A percentile compares a stretch with the other conserved stretches of the same genome.
phyloP scores from a whole-genome alignment of 2,113 vertebrate species.

The Muscicapa adusta region DNA sequence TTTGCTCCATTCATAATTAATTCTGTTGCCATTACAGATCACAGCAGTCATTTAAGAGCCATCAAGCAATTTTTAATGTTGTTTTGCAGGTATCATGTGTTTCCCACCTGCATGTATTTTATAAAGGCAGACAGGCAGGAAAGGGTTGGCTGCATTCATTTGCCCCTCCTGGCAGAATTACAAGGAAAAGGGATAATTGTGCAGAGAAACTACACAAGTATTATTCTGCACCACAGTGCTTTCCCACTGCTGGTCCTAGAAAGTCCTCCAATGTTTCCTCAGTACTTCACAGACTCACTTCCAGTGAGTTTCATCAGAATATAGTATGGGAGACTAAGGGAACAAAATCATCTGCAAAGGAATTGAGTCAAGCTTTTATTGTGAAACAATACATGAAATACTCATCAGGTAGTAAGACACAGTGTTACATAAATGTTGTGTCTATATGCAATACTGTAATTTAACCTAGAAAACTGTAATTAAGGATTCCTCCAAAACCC shows the following conservation, averaged over 20 bases:
- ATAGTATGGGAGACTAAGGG: neutral
- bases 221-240: neutral
- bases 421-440: neutral
- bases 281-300: neutral
- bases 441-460: neutral
- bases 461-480: neutral
- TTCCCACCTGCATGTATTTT: neutral
- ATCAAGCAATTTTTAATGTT: neutral
- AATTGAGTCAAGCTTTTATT: conserved; percentile 41
- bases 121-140: neutral
- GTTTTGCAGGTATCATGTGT: neutral
- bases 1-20: neutral
- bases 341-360: neutral
- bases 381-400: neutral
- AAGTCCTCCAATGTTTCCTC: neutral
- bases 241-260: neutral
- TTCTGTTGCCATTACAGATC: neutral
- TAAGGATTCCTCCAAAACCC: neutral
- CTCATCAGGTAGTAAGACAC: neutral
- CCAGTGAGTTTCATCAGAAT: neutral
- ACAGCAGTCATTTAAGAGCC: neutral
- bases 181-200: neutral
- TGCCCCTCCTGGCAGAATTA: neutral
- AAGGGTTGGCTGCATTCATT: neutral
- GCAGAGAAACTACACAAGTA: neutral